Conservation (phyloP, 2,113 vertebrate genomes). For the Ictalurus furcatus region DNA sequence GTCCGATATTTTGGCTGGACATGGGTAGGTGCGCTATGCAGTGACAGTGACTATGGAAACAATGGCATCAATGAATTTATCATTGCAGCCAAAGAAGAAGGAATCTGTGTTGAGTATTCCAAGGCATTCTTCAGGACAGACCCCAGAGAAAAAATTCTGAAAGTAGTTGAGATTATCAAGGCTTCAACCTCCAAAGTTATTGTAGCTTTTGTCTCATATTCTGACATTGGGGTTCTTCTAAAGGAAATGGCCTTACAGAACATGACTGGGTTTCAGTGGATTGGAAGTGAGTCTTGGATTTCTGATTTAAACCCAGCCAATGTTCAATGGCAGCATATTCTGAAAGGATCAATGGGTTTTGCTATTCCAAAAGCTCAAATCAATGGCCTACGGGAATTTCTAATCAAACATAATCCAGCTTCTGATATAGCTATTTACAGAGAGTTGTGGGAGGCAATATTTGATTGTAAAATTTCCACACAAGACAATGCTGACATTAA, state of each 20-base stretch:
- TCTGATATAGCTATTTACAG: constrained; percentile 44
- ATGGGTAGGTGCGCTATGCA: constrained; percentile 60
- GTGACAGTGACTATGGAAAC: constrained; percentile 64
- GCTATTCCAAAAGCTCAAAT: constrained; percentile 60
- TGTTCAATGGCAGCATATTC: constrained; percentile 53
- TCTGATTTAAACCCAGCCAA: constrained; percentile 58
- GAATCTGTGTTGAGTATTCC: constrained; percentile 61
- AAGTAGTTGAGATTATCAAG: constrained; percentile 57
- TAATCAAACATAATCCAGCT: constrained; percentile 49
- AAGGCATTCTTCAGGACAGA: constrained; percentile 59
- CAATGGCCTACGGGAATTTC: constrained; percentile 54
- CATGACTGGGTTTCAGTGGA: constrained; percentile 62
- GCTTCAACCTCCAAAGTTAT: constrained; percentile 60
- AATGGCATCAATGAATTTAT: constrained; percentile 61
- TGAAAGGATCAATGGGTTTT: constrained; percentile 62
- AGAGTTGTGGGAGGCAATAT: constrained; percentile 59
- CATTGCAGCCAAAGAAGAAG: constrained; percentile 55
- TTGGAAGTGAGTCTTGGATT: constrained; percentile 66
- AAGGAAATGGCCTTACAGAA: constrained; percentile 59
- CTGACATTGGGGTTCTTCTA: constrained; percentile 59
- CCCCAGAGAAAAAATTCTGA: constrained; percentile 48
- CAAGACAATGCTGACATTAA: not conserved
- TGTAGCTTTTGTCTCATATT: constrained; percentile 61
- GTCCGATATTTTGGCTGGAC: constrained; percentile 64
- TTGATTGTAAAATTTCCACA: constrained; percentile 50